These are phyloP conservation scores for Zosterops borbonicus DNA, from an alignment of 2,113 vertebrate species.

Conservation along the genomic window DNA sequence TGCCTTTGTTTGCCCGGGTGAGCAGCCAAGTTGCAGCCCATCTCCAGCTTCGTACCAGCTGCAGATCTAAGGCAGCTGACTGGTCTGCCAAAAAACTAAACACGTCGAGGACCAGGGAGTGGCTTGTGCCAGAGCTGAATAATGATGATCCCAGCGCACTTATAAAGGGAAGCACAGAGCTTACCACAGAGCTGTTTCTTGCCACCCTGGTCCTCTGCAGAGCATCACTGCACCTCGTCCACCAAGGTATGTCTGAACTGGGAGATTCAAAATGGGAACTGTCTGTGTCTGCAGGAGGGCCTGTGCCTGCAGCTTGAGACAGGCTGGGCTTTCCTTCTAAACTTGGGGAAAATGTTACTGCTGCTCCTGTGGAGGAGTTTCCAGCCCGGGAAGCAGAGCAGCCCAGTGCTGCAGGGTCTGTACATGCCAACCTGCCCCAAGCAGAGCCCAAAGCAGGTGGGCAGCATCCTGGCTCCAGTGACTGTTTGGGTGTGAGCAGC, in stretches of 20 bases:
- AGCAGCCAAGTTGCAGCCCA: slow-evolving; percentile 44
- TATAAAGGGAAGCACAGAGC: neutral
- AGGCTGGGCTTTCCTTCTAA: neutral
- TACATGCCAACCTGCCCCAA: neutral
- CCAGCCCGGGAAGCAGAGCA: neutral
- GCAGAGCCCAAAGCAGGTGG: neutral
- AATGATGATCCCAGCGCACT: neutral
- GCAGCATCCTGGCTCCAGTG: neutral
- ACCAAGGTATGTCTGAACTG: slow-evolving; percentile 4
- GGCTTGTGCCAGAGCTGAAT: slow-evolving; percentile 33
- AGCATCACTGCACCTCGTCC: neutral
- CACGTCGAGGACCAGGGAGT: slow-evolving; percentile 10
- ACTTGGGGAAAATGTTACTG: neutral
- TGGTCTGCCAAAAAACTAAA: slow-evolving; percentile 1
- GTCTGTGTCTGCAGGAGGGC: rapidly evolving
- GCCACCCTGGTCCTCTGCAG: neutral
- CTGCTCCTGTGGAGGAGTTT: neutral
- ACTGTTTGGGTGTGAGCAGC: neutral
- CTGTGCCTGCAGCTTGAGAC: neutral
- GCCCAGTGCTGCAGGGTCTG: neutral
- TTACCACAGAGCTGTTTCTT: neutral
- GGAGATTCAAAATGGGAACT: neutral
- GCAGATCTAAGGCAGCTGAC: slow-evolving; percentile 41
- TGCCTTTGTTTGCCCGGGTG: slow-evolving; percentile 31
- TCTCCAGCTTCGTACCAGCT: slow-evolving; percentile 46